Base-by-base conservation (phyloP, 2,797 vertebrate genomes). In the Xiphophorus birchmanni region DNA sequence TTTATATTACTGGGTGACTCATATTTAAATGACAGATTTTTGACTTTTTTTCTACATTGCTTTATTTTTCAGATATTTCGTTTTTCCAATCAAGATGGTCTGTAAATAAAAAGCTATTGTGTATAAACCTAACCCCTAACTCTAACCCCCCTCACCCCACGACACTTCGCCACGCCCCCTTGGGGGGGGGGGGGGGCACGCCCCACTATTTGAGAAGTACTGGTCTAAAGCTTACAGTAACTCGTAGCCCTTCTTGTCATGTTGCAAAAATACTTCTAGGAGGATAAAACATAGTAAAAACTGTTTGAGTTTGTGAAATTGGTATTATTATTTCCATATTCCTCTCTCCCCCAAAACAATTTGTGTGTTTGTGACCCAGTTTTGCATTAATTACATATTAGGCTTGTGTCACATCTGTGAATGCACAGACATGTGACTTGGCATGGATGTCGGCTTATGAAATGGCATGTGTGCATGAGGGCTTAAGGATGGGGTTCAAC, bases 361-460 rank as follows among this genome's bases (percentile, higher is more conserved):
- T 40, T 21, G 21, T 67, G 35, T 69, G 65, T 5, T 42, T 32
- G 9, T 35, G 56, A 40, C 29, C 37, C 45, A 15, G 77, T 40
- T 21, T 69, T 44, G n/a, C 5, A 45, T 71, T 71, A 71, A 71
- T 42, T 23, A 69, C 67, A 44, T 60, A 7, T 72, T 32, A 40
- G 54, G 65, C 76, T 47, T n/a, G 44, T 50, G 76, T 40, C 29
- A 79, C 69, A 79, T 73, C 32, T 73, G 12, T 77, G 75, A 69
- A 69, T 29, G 47, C 63, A 60, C 42, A 79, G 77, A 52, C 69
- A 63, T 47, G 69, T 73, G 69, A 73, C 52, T 26, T 26, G 69
- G 69, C 52, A 26, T 35, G n/a, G 12, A 63, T 63, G 56, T 63
- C 42, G 11, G 40, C 67, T 71, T 71, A 44, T 44, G 5, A 71